Base-by-base conservation (phyloP, 2,113 vertebrate species). In the Takifugu flavidus region DNA sequence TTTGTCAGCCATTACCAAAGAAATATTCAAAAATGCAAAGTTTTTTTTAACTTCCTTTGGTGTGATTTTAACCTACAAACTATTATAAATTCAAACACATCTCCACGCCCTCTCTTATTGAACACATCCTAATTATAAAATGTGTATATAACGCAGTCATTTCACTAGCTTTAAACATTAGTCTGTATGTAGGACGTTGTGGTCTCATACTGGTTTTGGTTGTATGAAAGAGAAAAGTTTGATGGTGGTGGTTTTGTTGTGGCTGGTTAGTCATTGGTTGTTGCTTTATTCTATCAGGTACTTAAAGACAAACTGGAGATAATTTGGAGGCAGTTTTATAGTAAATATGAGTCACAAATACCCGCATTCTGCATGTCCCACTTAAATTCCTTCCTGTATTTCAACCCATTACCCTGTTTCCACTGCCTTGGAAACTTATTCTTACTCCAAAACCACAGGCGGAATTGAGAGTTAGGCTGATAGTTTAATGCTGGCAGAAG, bases 401-500 rank as follows among this genome's bases (percentile, higher is more conserved):
- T n/a, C 12, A 14, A 54, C 45, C 29, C 14, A 14, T 46, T 72
- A 42, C 25, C 7, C 34, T 39, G 34, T 39, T 39, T 39, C 34
- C 34, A 39, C 34, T 10, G 34, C 34, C 7, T 6, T 39, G 34
- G 34, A 39, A 20, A 20, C 20, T 20, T 20, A 20, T 20, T 20
- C 20, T 20, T 20, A 20, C 20, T 20, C 20, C 20, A 20, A 20
- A 20, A 20, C 20, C 20, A 20, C 20, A 20, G 20, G 20, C 20
- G 20, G 20, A 20, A 20, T 20, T 25, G 39, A 53, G 8, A n/a
- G 13, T 8, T 25, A 25, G 29, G 20, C 13, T 8, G 15, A 27
- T 15, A 31, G 34, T 13, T 10, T 54, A 59, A 74, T 60, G 56
- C 52, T n/a, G n/a, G 73, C 31, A 2, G 45, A 59, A 54, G 67